These are phyloP conservation scores for Pasiphila rectangulata DNA, from an alignment of 2,888 invertebrate species.

Conservation along the genomic window DNA sequence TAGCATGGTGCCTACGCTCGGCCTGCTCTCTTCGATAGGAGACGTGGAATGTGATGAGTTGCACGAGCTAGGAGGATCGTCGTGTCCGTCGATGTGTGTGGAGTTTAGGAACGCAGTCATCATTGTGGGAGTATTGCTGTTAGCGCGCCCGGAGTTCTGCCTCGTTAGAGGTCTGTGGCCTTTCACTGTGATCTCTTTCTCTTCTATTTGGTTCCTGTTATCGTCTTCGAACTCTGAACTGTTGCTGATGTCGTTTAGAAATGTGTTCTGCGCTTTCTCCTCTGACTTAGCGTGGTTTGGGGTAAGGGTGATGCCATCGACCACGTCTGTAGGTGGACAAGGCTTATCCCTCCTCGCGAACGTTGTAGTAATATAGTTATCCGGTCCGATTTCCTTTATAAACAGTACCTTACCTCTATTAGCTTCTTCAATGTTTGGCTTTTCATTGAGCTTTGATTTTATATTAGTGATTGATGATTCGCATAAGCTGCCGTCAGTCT, in stretches of 20 bases:
- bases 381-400: constrained; percentile 85
- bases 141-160: constrained; percentile 82
- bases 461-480: constrained; percentile 70
- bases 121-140: constrained; percentile 73
- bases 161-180: constrained; percentile 86
- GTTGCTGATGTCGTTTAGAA: constrained; percentile 72
- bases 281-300: constrained; percentile 71
- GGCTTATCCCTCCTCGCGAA: constrained; percentile 74
- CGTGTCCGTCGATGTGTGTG: constrained; percentile 60
- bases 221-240: constrained; percentile 76
- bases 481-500: constrained; percentile 81
- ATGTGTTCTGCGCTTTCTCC: constrained; percentile 73
- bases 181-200: constrained; percentile 76
- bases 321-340: constrained; percentile 47
- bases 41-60: constrained; percentile 71
- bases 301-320: constrained; percentile 59
- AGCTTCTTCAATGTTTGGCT: constrained; percentile 62
- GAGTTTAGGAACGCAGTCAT: constrained; percentile 75
- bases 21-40: constrained; percentile 63
- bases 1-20: constrained; percentile 66
- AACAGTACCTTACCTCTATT: constrained; percentile 79
- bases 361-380: constrained; percentile 87
- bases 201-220: constrained; percentile 74
- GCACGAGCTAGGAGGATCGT: constrained; percentile 65
- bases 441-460: constrained; percentile 71